Conservation (phyloP, 35 echinoderm and acorn worm species). For the Apostichopus californicus region DNA sequence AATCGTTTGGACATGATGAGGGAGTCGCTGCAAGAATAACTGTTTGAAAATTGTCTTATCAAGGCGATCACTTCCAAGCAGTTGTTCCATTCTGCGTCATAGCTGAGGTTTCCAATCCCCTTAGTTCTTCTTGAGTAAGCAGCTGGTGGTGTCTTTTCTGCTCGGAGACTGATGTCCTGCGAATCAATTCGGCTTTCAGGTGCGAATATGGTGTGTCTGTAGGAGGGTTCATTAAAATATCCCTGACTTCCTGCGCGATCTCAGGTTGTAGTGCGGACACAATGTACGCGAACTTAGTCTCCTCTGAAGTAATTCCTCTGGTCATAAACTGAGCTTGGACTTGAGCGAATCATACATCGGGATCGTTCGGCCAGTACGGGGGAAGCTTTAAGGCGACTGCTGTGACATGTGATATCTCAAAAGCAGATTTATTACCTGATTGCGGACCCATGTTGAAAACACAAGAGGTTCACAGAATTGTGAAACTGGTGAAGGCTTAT, state of each 20-base stretch:
- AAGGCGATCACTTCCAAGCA: background rate
- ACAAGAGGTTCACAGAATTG: too few relatives aligned
- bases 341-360: background rate
- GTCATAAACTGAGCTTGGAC: conserved; percentile 27
- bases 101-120: conserved; percentile 22
- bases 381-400: background rate
- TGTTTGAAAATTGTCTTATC: background rate
- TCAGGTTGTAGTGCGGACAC: background rate
- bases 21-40: conserved; percentile 24
- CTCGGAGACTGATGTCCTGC: background rate
- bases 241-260: conserved; percentile 9
- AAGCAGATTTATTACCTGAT: too few relatives aligned
- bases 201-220: background rate
- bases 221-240: background rate
- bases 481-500: too few relatives aligned
- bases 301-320: background rate
- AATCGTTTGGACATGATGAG: background rate
- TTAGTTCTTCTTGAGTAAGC: conserved; percentile 1
- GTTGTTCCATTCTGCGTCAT: conserved; percentile 8
- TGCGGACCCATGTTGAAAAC: too few relatives aligned
- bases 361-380: background rate
- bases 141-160: conserved; percentile 35
- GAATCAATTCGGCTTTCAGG: conserved; percentile 1
- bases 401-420: background rate
- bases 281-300: conserved; percentile 10